Evolutionary conservation across 2,888 invertebrate species (phyloP), one percentile per base, ranked within the genome.

Genomic region (Agonum fuliginosum): DNA sequence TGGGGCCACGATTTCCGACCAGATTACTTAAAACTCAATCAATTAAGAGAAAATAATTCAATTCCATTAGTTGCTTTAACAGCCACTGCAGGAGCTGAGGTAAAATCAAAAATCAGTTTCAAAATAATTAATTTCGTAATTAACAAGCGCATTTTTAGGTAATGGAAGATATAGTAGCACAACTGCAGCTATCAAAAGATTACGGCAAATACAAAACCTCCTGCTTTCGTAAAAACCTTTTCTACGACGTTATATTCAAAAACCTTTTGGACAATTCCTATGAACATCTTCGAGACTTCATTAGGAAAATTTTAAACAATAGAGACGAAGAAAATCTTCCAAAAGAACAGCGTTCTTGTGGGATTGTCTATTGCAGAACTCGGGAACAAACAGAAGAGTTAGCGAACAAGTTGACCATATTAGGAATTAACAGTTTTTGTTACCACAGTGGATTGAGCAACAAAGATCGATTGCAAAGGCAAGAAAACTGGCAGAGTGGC

Each of bases 1-100:
- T 99, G 99, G 99, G 99, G 99, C 0, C 99, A 99, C 87, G 98
- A 99, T 87, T 99, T 99, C 86, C 90, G 97, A 4, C 97, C 97
- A 0, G 97, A 97, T 86, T 99, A 98, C 86, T 89, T 98, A 19
- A 96, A 96, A 86, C 88, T 99, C 20, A 97, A 97, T 0, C 84
- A 87, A 6, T 87, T 96, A 48, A 88, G 93, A 73, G 83, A 86
- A 24, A 92, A 93, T 84, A 90, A 90, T 73, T 88, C 90, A 73
- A 90, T 97, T 78, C 93, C 96, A 0, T 95, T 96, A 91, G 90
- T 99, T 69, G 98, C 98, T 0, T 88, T 99, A 54, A 99, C 99
- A 4, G 99, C 99, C 0, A 99, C 99, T 0, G 99, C 99, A 3
- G 91, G 93, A 75, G 88, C 90, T 46, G 89, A 89, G 83, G 91